Evolutionary conservation across 2,113 vertebrate species (phyloP), one percentile per base, ranked within the genome.

Genomic region (Macquaria australasica): DNA sequence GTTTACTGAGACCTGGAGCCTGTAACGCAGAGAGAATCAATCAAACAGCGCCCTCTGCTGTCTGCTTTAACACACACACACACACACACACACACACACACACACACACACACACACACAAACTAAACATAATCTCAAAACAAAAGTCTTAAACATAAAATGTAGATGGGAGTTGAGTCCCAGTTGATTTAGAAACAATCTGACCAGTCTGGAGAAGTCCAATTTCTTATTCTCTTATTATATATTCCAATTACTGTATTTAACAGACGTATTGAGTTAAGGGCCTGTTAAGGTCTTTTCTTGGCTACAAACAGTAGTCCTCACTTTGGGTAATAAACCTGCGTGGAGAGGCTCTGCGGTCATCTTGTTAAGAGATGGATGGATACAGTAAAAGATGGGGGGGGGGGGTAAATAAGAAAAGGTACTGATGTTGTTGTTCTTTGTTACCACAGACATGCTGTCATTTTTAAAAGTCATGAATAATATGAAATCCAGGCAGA

Each of bases 41-140:
- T 9, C n/a, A 59, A 77, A 76, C 73, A 77, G 71, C 16, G 82
- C 87, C 87, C 79, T 73, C 87, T 73, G 34, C 74, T 82, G 85
- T 79, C 5, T 21, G 43, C 20, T 70, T 25, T 41, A 50, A 58
- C n/a, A n/a, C n/a, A n/a, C n/a, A n/a, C n/a, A n/a, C n/a, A n/a
- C n/a, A n/a, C 6, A 60, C 28, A 37, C 51, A 28, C 72, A 43
- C 58, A 77, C 21, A 53, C 56, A 18, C 28, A 37, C 51, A 28
- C 72, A 43, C 58, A 77, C 21, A 53, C 56, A 60, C 28, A 37
- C 51, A 28, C 72, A 43, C 58, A 77, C 21, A 53, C 56, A 18
- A 11, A 0, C 1, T 23, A 0, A 9, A 37, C 15, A 37, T 37
- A 9, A 50, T 12, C 51, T 20, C 28, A 23, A 50, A 37, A 45